phyloP scores from a whole-genome alignment of 2,888 invertebrate species.

The Clanis bilineata region DNA sequence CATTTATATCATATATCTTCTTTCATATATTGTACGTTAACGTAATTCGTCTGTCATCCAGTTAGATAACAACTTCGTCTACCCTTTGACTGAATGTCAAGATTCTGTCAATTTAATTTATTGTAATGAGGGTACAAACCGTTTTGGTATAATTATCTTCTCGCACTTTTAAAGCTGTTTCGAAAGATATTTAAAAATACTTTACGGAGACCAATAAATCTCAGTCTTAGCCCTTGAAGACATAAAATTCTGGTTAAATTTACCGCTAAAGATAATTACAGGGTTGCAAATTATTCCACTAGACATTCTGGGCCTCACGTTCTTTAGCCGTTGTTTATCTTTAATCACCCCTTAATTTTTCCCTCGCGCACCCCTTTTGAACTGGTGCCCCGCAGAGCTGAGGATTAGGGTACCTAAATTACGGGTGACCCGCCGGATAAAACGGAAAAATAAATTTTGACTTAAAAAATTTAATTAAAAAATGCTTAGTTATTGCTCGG shows the following conservation, averaged over 20 bases:
- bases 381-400: conserved; percentile 44
- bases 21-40: too few species aligned
- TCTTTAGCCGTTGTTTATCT: conserved; percentile 73
- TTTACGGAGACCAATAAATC: conserved; percentile 43
- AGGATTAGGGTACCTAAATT: conserved; percentile 71
- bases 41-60: neutral
- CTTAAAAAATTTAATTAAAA: conserved; percentile 40
- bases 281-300: conserved; percentile 71
- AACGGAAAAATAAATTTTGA: conserved; percentile 36
- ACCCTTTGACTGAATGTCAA: neutral
- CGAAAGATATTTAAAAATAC: conserved; percentile 3
- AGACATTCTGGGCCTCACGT: conserved; percentile 49
- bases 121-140: neutral
- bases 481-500: conserved; percentile 17
- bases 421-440: conserved; percentile 44
- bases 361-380: conserved; percentile 61
- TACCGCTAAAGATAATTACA: conserved; percentile 65
- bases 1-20: too few species aligned
- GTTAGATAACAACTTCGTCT: neutral
- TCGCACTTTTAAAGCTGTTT: neutral
- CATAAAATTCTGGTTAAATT: conserved; percentile 58
- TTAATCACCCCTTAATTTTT: conserved; percentile 75
- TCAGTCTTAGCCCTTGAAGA: conserved; percentile 37
- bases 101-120: neutral
- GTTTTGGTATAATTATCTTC: neutral